Base-by-base conservation (phyloP, 1,140 invertebrate genomes). In the Trichogramma pretiosum region DNA sequence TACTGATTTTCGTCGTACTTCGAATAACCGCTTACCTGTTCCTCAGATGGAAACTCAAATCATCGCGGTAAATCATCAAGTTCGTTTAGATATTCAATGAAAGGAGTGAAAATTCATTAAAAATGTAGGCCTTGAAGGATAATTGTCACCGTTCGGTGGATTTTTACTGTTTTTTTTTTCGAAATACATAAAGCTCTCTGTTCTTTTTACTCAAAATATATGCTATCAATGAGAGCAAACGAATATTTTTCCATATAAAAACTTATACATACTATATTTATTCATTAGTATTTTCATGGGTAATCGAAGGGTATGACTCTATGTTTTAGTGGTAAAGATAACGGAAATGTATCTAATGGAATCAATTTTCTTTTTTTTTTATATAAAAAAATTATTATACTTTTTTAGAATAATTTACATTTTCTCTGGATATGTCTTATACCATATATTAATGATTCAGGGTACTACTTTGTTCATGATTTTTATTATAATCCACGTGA, bases 21-120 rank as follows among this genome's bases (percentile, higher is more conserved):
- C 80, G 93, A 67, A 73, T 94, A 26, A 77, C 86, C 7, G 91
- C 91, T 18, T 97, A 89, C 70, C 72, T 93, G n/a, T 93, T 95
- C 63, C 77, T 97, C 5, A 78, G 87, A 47, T 93, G 89, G 87
- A 93, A 93, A 64, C 74, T 87, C 7, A 80, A 82, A 55, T 79
- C 82, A 49, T 79, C 78, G 37, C 79, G 82, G 74, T 87, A 84
- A 75, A 53, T 48, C 18, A 30, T 46, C 4, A 14, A 48, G n/a
- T n/a, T n/a, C n/a, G n/a, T n/a, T n/a, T n/a, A n/a, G n/a, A n/a
- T n/a, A n/a, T n/a, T n/a, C n/a, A n/a, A n/a, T n/a, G n/a, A n/a
- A n/a, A n/a, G n/a, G n/a, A n/a, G n/a, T n/a, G n/a, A n/a, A n/a
- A n/a, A n/a, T n/a, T n/a, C n/a, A n/a, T n/a, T n/a, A n/a, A n/a